Evolutionary conservation across 2,113 vertebrate species (phyloP).

Genomic region (Alosa alosa): DNA sequence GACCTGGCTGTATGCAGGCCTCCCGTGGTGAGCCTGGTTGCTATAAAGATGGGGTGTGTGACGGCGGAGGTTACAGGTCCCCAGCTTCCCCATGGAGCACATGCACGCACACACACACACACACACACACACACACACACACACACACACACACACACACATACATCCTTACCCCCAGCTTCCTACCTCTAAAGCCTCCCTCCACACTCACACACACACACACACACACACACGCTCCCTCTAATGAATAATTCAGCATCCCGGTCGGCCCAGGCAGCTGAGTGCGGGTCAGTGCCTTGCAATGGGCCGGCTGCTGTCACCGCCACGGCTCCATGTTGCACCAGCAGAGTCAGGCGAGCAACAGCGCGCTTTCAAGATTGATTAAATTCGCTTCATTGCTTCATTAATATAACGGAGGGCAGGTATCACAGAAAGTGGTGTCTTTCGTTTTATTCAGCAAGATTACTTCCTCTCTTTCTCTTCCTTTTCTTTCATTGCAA

Average conservation of each 20-base stretch:
- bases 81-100: too few relatives aligned
- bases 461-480: not conserved
- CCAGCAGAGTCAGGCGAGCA: slow-evolving; percentile 45
- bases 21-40: not conserved
- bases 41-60: not conserved
- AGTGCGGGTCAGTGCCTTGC: slow-evolving; percentile 53
- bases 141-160: not conserved
- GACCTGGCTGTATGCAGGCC: not conserved
- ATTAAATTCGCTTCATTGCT: slow-evolving; percentile 45
- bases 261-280: slow-evolving; percentile 25
- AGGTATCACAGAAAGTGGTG: slow-evolving; percentile 20
- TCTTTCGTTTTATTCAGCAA: slow-evolving; percentile 12
- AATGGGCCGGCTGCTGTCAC: slow-evolving; percentile 31
- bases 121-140: not conserved
- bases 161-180: not conserved
- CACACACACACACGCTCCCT: not conserved
- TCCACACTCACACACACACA: not conserved
- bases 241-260: slow-evolving; percentile 67
- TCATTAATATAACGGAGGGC: slow-evolving; percentile 47
- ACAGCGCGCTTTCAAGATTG: slow-evolving; percentile 49
- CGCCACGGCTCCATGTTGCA: not conserved
- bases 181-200: not conserved
- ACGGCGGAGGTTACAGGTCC: not conserved
- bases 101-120: not conserved
- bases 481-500: not conserved